Evolutionary conservation across 1,140 invertebrate genomes (phyloP).

Genomic region (Daktulosphaira vitifoliae): DNA sequence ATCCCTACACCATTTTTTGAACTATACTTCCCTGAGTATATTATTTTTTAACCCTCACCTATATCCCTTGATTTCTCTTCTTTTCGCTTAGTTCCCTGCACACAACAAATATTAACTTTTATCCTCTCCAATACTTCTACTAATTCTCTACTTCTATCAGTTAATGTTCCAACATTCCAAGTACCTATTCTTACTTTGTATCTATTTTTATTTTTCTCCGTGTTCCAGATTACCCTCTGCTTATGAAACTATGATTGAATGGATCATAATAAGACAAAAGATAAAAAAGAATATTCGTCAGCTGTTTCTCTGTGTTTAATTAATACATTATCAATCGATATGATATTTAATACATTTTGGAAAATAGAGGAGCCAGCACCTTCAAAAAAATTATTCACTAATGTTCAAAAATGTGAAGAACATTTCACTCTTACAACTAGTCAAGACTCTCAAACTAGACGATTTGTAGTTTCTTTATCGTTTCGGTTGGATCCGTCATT

Average conservation of each 20-base stretch:
- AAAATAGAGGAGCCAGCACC: not conserved
- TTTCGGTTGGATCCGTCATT: not conserved
- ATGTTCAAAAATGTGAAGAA: not conserved
- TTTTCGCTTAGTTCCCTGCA: no score
- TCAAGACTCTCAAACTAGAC: not conserved
- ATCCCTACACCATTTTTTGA: no score
- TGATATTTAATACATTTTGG: slow-evolving; percentile 10
- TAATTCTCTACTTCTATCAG: no score
- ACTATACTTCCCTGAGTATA: no score
- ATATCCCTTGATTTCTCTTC: no score
- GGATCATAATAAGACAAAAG: not conserved
- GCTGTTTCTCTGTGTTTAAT: not conserved
- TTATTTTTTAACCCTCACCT: no score
- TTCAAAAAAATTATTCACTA: not conserved
- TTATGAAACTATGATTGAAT: not conserved
- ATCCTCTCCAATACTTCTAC: no score
- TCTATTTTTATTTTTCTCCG: no score
- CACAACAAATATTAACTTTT: no score
- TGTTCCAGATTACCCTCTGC: not conserved
- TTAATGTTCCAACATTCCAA: no score
- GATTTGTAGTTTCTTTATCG: slow-evolving; percentile 2
- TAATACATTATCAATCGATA: not conserved
- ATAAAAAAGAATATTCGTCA: not conserved
- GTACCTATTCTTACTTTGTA: no score
- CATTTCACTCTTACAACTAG: not conserved